Conservation (phyloP, 2,888 invertebrate species). For the Agonum fuliginosum region DNA sequence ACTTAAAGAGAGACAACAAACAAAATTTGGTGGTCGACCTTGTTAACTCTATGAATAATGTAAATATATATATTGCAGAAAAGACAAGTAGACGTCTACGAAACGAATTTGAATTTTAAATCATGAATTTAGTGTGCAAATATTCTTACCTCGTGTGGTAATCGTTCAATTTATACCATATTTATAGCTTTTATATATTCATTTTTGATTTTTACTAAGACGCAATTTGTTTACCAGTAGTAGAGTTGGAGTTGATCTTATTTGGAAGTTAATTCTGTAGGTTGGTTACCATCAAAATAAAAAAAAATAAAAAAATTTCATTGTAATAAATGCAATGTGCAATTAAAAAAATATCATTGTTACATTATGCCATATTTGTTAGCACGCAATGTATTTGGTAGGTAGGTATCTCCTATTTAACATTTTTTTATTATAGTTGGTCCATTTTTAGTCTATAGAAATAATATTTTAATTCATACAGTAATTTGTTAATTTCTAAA, state of each 20-base stretch:
- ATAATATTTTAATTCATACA: too few relatives aligned
- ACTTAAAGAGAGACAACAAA: constrained; percentile 12
- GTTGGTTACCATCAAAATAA: neutral
- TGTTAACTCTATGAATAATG: constrained; percentile 50
- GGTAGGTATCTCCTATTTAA: too few relatives aligned
- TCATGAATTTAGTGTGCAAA: constrained; percentile 42
- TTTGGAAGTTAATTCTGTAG: neutral
- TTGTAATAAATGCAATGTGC: neutral
- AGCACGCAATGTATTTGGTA: too few relatives aligned
- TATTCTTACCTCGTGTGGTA: constrained; percentile 33
- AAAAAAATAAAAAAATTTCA: neutral
- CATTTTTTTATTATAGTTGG: too few relatives aligned
- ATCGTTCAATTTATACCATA: constrained; percentile 46
- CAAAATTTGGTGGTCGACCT: constrained; percentile 52
- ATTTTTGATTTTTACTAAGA: constrained; percentile 15
- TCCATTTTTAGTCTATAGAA: too few relatives aligned
- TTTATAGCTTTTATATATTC: constrained; percentile 9
- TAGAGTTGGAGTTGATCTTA: neutral
- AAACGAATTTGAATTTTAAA: constrained; percentile 50
- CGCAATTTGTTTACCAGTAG: neutral
- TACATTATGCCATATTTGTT: too few relatives aligned
- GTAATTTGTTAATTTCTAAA: too few relatives aligned
- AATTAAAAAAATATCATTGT: neutral
- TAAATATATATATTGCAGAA: constrained; percentile 49
- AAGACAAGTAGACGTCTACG: constrained; percentile 34